Evolutionary conservation across 2,888 invertebrate species (phyloP), one percentile per base, ranked within the genome.

Genomic region (Cinara cedri): DNA sequence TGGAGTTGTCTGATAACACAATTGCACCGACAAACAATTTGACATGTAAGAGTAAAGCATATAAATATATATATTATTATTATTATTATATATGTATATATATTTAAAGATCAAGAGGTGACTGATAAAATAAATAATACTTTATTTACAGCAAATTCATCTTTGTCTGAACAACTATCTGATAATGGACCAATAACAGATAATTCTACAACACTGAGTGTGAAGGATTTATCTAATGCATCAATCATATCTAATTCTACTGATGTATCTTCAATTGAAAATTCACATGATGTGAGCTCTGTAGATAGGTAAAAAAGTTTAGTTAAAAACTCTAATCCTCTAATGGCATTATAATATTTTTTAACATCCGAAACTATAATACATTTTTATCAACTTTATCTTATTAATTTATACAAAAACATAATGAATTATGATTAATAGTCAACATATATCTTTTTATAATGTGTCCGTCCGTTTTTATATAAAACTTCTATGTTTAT

Each of bases 401-500:
- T 34, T 44, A 65, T 74, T 34, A 19, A 62, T 62, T 65, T 78
- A 70, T 60, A 51, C 14, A 74, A 63, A 19, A 34, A 34, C 2
- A 51, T 51, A 16, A 34, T 60, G 11, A 55, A 70, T 70, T 78
- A 62, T 42, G 57, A 57, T 68, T 57, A 68, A 76, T 76, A 76
- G 66, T 68, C 24, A 49, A 51, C 1, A 10, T 70, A 13, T 60
- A 70, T 60, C 66, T 68, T 76, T 76, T 75, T 68, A 46, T 72
- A 46, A 57, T 70, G 13, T 57, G 70, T 78, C 78, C 78, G 78
- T 78, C 78, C 78, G 60, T 60, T 68, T 72, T 70, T 78, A 51
- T 68, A 70, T 51, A 46, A 11, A 78, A 70, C 34, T 14, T 57
- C 24, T 19, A 34, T 78, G 60, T 78, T 68, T 68, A 34, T 68